Base-by-base conservation (phyloP, 2,888 invertebrate genomes). In the Ennomos erosarius region DNA sequence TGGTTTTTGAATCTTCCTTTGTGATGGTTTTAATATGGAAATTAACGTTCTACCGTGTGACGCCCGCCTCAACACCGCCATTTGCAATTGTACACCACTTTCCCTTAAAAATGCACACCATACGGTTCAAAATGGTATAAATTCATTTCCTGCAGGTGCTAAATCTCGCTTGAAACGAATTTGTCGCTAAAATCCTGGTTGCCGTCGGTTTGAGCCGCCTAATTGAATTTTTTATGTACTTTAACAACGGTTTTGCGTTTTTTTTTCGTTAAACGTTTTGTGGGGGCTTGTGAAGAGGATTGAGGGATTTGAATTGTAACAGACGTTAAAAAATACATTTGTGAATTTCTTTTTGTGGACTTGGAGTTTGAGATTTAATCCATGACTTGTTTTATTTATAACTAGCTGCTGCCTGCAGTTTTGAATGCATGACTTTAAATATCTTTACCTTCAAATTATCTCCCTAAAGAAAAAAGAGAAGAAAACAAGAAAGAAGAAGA, bases 21-120 rank as follows among this genome's bases (percentile, higher is more conserved):
- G 91, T 91, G 90, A 84, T 87, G 88, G 87, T 90, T 91, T 91
- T 92, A 92, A 92, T 91, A 92, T 92, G 92, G 91, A 92, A 92
- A 92, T 92, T 92, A 92, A 90, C 88, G 87, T 84, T 88, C 82
- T 78, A 81, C 86, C 85, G 88, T 84, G 87, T 84, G 87, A 78
- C 85, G 79, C 26, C 80, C 85, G 87, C 85, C 82, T 87, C 76
- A 66, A 73, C 85, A 79, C 81, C 72, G 58, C 47, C 43, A 66
- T 65, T 69, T 64, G 58, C 63, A 59, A 64, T 69, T 64, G 48
- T 65, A 63, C 42, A 61, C 66, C 68, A 69, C 65, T 64, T 62
- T 60, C 55, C 66, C 71, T 73, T 72, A 75, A 69, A 55, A 9
- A 61, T 49, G 48, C 54, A 50, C 36, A 11, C 1, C 16, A 58